Percentiles rank a stretch among this genome's conserved stretches.
Evolutionary conservation across 2,113 vertebrate species (phyloP).

Genomic region (Catagonus wagneri): DNA sequence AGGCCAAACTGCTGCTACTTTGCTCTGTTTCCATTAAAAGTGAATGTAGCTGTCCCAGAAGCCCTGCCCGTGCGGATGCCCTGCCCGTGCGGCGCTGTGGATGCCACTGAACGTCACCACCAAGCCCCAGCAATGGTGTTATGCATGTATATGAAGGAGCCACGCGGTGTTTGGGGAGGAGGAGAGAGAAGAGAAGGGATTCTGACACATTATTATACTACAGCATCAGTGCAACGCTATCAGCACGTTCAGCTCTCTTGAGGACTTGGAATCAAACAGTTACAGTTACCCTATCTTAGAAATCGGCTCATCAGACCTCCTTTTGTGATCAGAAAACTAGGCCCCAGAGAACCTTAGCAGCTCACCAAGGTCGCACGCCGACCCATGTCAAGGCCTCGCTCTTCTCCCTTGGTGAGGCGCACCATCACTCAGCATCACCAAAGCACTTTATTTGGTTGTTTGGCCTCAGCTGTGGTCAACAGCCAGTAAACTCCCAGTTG

Average conservation of each 20-base stretch:
- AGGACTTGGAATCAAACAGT: conserved; percentile 39
- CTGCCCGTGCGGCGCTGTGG: not conserved
- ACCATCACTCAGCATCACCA: not conserved
- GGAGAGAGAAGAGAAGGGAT: not conserved
- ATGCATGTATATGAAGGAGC: conserved; percentile 32
- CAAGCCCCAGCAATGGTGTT: not conserved
- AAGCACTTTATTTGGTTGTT: too few species aligned
- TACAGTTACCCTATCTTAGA: conserved; percentile 11
- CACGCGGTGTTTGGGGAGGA: not conserved
- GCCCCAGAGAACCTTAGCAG: not conserved
- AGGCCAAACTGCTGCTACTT: conserved; percentile 72
- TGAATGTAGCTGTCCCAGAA: conserved; percentile 56
- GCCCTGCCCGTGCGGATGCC: conserved; percentile 39
- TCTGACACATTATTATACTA: not conserved
- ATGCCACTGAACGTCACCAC: conserved; percentile 51
- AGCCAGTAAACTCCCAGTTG: not conserved
- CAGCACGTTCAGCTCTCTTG: not conserved
- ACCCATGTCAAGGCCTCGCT: not conserved
- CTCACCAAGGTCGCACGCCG: not conserved
- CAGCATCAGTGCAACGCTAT: not conserved
- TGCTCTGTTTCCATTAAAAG: conserved; percentile 76
- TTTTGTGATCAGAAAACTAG: not conserved
- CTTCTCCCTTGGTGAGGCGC: not conserved
- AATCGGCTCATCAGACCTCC: not conserved
- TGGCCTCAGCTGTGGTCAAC: not conserved